Percentiles rank a stretch among this genome's conserved stretches.
Conservation (phyloP, 2,888 invertebrate species). For the Gasteruption jaculator region DNA sequence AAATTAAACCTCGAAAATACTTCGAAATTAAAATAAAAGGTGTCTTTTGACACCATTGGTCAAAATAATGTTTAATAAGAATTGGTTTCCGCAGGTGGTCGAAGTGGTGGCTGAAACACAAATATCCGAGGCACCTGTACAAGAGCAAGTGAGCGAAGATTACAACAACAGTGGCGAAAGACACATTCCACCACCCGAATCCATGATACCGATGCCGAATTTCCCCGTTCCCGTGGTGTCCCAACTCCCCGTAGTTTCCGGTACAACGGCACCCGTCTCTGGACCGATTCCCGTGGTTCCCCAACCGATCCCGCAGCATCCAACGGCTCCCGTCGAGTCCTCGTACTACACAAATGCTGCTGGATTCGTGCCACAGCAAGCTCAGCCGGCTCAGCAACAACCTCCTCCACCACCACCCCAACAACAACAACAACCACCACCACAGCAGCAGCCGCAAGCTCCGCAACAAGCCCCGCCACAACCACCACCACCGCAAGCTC, state of each 20-base stretch:
- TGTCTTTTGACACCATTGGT: background rate
- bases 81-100: constrained; percentile 24
- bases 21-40: too few relatives aligned
- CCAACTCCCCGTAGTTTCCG: constrained; percentile 42
- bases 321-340: constrained; percentile 40
- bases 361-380: constrained; percentile 56
- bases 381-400: constrained; percentile 50
- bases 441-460: constrained; percentile 28
- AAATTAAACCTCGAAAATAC: background rate
- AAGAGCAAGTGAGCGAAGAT: constrained; percentile 39
- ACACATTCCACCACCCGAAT: constrained; percentile 48
- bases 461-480: constrained; percentile 43
- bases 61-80: too few relatives aligned
- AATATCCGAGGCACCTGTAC: constrained; percentile 50
- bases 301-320: constrained; percentile 43
- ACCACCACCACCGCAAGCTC: constrained; percentile 54
- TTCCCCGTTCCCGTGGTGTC: constrained; percentile 40
- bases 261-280: constrained; percentile 34
- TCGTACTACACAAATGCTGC: constrained; percentile 49
- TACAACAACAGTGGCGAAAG: constrained; percentile 39
- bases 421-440: constrained; percentile 29
- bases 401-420: too few relatives aligned
- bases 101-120: constrained; percentile 52
- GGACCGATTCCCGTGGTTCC: constrained; percentile 45
- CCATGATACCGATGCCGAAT: constrained; percentile 40